Evolutionary conservation across 2,113 vertebrate species (phyloP), one percentile per base, ranked within the genome.

Genomic region (Bubo blakistoni): DNA sequence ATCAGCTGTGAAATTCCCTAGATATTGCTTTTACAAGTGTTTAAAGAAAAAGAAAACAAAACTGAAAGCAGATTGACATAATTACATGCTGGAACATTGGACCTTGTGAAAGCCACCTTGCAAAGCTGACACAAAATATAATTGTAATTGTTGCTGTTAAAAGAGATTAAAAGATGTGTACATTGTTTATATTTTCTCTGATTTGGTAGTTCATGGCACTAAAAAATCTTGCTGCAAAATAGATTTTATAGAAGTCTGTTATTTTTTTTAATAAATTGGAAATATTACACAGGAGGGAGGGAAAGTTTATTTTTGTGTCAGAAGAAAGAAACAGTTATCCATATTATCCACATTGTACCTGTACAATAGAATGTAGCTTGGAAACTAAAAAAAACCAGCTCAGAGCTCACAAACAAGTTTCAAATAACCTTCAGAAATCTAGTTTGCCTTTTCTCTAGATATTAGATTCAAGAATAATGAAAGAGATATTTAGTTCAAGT

Each of bases 341-440:
- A 24, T 32, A 22, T 66, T 86, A 58, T 77, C 21, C 8, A 19
- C 9, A 10, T 36, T 85, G 40, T 63, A 44, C 11, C 16, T 63
- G 10, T 58, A 49, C 13, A 74, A 40, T 4, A 36, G 29, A 71
- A 38, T 2, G 61, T 72, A 61, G 11, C 24, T 67, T 88, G 58
- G 30, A 93, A 94, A 88, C 4, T 8, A 21, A 62, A 81, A 46
- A 27, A 69, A 63, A 3, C 0, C 1, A 42, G 4, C 25, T 76
- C 30, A 85, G 54, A 72, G 36, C 40, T 86, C 63, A 83, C 16
- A 87, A 82, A 46, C 24, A 67, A 83, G 59, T 74, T 83, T 72
- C 77, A 76, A 88, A 88, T 81, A 94, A 93, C 82, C 90, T 92
- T 94, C 70, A 88, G 32, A 76, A 86, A 81, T 25, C 21, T 80